Conservation (phyloP, 2,113 vertebrate species). For the Dasyurus viverrinus region DNA sequence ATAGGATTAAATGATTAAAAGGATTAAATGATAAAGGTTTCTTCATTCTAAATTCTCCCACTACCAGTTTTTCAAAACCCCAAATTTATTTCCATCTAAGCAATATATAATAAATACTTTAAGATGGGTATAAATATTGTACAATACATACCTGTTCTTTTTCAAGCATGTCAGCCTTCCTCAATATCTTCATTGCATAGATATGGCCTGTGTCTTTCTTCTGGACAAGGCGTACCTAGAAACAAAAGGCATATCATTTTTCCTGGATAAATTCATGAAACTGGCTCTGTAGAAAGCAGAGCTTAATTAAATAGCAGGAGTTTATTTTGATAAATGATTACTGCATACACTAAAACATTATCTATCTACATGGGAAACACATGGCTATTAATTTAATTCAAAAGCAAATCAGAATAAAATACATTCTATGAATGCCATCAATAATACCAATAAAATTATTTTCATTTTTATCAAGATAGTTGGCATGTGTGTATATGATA, state of each 20-base stretch:
- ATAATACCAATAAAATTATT: background rate
- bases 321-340: background rate
- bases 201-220: constrained; percentile 99
- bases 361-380: background rate
- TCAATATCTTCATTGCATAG: constrained; percentile 99
- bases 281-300: background rate
- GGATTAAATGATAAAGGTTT: background rate
- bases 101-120: background rate
- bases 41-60: background rate
- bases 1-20: background rate
- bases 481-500: background rate
- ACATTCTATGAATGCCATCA: background rate
- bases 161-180: constrained; percentile 99
- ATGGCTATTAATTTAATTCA: background rate
- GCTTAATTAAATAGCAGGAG: background rate
- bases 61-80: background rate
- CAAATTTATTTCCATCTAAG: background rate
- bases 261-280: background rate
- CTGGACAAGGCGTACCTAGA: constrained; percentile 96
- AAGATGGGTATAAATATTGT: background rate
- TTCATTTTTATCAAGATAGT: background rate
- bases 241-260: constrained; percentile 17
- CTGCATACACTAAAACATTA: background rate
- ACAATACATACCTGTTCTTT: constrained; percentile 92
- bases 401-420: background rate